Evolutionary conservation across 2,113 vertebrate species (phyloP).

Genomic region (Tor tambroides): DNA sequence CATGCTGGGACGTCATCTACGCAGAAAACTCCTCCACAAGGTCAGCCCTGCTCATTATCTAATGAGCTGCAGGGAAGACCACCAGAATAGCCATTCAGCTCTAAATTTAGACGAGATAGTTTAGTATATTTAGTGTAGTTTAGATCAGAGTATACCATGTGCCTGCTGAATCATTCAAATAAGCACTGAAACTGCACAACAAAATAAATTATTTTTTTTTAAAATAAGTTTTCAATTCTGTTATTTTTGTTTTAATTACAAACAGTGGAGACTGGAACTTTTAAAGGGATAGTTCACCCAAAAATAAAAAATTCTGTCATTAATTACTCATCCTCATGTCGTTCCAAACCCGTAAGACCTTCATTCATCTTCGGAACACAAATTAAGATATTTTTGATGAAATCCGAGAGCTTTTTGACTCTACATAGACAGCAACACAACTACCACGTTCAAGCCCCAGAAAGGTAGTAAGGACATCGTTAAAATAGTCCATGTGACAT

Average conservation of each 20-base stretch:
- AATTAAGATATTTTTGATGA: background rate
- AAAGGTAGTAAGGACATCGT: too few species aligned
- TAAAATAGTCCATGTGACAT: too few species aligned
- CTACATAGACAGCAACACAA: background rate
- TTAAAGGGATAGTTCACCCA: background rate
- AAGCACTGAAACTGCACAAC: background rate
- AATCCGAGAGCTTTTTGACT: background rate
- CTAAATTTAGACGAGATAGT: constrained; percentile 21
- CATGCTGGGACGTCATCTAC: constrained; percentile 86
- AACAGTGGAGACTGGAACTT: background rate
- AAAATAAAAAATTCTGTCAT: background rate
- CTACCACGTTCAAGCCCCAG: background rate
- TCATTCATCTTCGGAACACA: background rate
- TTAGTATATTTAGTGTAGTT: constrained; percentile 2
- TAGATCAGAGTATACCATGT: background rate
- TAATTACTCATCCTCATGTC: background rate
- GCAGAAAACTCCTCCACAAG: constrained; percentile 86
- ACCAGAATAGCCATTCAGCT: constrained; percentile 22
- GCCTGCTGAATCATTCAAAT: background rate
- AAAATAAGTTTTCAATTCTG: background rate
- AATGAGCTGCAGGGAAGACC: constrained; percentile 22
- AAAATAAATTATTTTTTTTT: too few species aligned
- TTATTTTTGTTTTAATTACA: background rate
- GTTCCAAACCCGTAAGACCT: background rate
- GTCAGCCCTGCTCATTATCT: constrained; percentile 68